Evolutionary conservation across 2,113 vertebrate species (phyloP).

Genomic region (Aplodontia rufa): DNA sequence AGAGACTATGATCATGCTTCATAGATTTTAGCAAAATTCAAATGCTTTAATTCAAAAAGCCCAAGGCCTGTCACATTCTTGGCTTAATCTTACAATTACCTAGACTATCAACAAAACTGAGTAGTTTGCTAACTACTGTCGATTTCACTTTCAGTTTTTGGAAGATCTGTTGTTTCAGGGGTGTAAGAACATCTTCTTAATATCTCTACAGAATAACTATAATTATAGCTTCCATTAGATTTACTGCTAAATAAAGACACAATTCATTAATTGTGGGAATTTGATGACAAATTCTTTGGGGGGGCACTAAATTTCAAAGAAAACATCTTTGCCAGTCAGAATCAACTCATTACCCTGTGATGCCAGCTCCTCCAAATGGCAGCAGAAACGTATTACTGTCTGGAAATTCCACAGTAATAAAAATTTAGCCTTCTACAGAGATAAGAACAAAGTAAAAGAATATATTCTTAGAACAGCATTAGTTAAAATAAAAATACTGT

Average conservation of each 20-base stretch:
- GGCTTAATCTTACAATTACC: slow-evolving; percentile 25
- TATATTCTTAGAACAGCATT: neutral
- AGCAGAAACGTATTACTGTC: slow-evolving; percentile 79
- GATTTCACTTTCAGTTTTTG: slow-evolving; percentile 66
- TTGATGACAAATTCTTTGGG: slow-evolving; percentile 48
- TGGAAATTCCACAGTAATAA: slow-evolving; percentile 57
- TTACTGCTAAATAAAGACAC: slow-evolving; percentile 40
- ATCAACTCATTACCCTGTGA: slow-evolving; percentile 76
- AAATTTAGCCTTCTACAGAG: neutral
- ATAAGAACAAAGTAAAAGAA: neutral
- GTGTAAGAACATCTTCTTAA: slow-evolving; percentile 30
- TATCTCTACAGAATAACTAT: neutral
- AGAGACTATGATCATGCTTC: neutral
- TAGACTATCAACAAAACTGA: slow-evolving; percentile 42
- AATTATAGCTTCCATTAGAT: slow-evolving; percentile 34
- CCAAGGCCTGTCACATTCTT: neutral
- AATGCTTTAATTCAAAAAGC: neutral
- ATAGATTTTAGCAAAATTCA: neutral
- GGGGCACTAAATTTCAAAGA: slow-evolving; percentile 63
- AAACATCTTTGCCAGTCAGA: slow-evolving; percentile 62
- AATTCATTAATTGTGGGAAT: slow-evolving; percentile 53
- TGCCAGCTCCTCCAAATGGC: slow-evolving; percentile 84
- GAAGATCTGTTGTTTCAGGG: neutral
- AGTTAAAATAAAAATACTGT: slow-evolving; percentile 47
- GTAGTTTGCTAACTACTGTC: fast-evolving